A percentile compares a stretch with the other conserved stretches of the same genome.
phyloP scores from a whole-genome alignment of 2,888 invertebrate species.

The Hesperia comma region DNA sequence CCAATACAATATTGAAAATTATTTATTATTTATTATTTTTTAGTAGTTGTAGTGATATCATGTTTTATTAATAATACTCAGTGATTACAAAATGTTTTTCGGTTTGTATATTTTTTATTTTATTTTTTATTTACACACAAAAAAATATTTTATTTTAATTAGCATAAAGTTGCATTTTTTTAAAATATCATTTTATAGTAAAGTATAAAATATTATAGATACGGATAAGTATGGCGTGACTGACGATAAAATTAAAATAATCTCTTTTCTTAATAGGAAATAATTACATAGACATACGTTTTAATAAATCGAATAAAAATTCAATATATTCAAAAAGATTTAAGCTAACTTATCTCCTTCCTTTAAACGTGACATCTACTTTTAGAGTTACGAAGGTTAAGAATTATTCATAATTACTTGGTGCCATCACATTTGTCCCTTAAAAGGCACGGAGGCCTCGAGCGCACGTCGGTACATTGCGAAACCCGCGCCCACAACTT shows the following conservation, averaged over 20 bases:
- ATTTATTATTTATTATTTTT: slow-evolving; percentile 29
- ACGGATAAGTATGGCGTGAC: too few species aligned
- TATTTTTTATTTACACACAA: neutral
- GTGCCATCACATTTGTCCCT: slow-evolving; percentile 24
- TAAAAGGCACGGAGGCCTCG: slow-evolving; percentile 48
- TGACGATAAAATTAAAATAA: too few species aligned
- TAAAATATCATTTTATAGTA: too few species aligned
- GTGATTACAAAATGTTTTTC: slow-evolving; percentile 44
- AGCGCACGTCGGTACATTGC: slow-evolving; percentile 51
- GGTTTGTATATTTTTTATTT: slow-evolving; percentile 43
- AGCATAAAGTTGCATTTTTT: too few species aligned
- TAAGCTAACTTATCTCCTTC: neutral
- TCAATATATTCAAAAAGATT: neutral
- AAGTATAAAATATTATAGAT: too few species aligned
- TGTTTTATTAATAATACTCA: slow-evolving; percentile 30
- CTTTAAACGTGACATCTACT: neutral
- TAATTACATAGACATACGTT: too few species aligned
- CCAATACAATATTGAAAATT: slow-evolving; percentile 43
- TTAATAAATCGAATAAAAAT: too few species aligned
- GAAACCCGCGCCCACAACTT: slow-evolving; percentile 44
- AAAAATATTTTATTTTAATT: slow-evolving; percentile 1
- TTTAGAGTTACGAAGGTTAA: neutral
- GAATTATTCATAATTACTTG: slow-evolving; percentile 16
- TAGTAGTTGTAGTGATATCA: slow-evolving; percentile 18
- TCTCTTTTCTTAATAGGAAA: too few species aligned